These are phyloP conservation scores for Cantharis nigra DNA, from an alignment of 2,888 invertebrate genomes.

Conservation along the genomic window DNA sequence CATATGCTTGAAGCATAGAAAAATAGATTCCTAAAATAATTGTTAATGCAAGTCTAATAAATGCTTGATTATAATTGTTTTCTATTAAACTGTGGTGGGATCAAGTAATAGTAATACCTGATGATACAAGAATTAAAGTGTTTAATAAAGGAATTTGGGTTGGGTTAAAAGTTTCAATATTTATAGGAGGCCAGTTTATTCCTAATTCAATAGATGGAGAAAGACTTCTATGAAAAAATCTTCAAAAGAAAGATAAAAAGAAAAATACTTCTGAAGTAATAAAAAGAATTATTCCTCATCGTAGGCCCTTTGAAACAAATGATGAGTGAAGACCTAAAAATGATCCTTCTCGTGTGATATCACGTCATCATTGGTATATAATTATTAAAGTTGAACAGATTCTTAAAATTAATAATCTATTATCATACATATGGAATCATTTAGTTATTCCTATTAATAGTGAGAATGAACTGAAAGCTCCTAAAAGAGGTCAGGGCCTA, in stretches of 20 bases:
- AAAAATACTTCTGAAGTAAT: constrained; percentile 72
- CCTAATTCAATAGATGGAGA: constrained; percentile 64
- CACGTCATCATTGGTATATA: constrained; percentile 73
- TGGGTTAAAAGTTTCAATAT: constrained; percentile 67
- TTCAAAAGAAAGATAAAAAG: constrained; percentile 65
- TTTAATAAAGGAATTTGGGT: constrained; percentile 74
- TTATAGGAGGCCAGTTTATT: constrained; percentile 66
- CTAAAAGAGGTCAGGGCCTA: constrained; percentile 66
- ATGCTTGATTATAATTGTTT: constrained; percentile 56
- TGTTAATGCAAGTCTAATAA: constrained; percentile 59
- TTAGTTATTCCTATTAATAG: constrained; percentile 63
- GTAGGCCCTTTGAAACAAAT: constrained; percentile 63
- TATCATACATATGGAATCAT: constrained; percentile 65
- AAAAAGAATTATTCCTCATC: constrained; percentile 74
- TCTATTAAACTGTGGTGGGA: constrained; percentile 63
- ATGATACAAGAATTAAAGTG: constrained; percentile 72
- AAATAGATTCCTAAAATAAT: constrained; percentile 68
- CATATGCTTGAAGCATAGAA: constrained; percentile 67
- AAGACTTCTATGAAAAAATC: constrained; percentile 62
- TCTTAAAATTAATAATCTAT: constrained; percentile 60
- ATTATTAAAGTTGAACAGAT: constrained; percentile 57
- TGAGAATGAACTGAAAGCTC: constrained; percentile 63
- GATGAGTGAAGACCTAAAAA: constrained; percentile 68
- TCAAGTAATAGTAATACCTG: constrained; percentile 71
- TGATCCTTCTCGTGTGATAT: constrained; percentile 69